Conservation (phyloP, 2,888 invertebrate genomes). For the Folsomia manolachei region DNA sequence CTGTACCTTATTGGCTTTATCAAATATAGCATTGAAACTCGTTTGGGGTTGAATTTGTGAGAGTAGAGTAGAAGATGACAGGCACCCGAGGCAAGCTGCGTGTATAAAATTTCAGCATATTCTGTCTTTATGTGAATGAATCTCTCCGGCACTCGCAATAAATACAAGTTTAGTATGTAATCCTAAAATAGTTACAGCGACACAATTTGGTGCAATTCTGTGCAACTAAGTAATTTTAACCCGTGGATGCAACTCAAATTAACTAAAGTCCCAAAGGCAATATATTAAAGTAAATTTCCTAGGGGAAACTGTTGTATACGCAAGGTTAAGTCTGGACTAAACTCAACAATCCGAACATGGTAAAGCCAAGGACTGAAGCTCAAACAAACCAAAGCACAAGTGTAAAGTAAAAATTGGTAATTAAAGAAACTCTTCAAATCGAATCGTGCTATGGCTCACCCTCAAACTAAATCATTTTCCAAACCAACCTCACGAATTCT, state of each 20-base stretch:
- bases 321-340: not conserved
- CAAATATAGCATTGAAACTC: not conserved
- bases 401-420: not conserved
- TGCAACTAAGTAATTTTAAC: no score
- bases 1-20: not conserved
- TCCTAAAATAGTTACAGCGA: no score
- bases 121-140: no score
- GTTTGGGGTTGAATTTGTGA: not conserved
- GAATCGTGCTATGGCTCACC: not conserved
- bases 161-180: no score
- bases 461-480: not conserved
- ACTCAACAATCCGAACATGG: no score
- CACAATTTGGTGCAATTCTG: no score
- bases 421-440: not conserved
- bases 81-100: not conserved
- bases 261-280: no score
- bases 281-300: not conserved
- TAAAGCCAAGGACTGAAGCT: no score
- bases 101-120: no score
- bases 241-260: no score
- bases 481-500: not conserved
- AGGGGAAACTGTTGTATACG: not conserved
- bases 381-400: not conserved
- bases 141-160: no score
- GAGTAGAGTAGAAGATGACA: not conserved